phyloP scores from a whole-genome alignment of 1,140 invertebrate genomes.

The Drosophila pectinifera region DNA sequence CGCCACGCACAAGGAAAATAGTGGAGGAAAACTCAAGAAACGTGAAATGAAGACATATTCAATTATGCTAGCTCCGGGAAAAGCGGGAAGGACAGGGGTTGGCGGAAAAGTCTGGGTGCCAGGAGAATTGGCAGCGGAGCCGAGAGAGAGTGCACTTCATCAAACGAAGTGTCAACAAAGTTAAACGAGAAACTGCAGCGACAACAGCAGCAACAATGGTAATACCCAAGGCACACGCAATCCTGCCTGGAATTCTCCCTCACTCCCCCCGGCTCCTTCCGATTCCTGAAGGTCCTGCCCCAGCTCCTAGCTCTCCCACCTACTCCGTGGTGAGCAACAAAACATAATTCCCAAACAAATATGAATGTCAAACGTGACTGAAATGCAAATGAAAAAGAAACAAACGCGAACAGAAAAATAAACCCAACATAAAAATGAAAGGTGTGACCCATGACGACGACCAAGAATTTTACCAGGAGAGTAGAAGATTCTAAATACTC shows the following conservation, averaged over 20 bases:
- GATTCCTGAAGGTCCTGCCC: background rate
- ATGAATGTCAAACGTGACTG: constrained; percentile 80
- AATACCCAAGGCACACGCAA: constrained; percentile 67
- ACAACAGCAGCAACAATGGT: constrained; percentile 52
- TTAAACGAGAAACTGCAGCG: constrained; percentile 74
- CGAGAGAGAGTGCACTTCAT: constrained; percentile 57
- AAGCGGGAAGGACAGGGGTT: background rate
- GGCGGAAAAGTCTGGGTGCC: background rate
- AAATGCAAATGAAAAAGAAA: constrained; percentile 59
- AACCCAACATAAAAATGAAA: constrained; percentile 18
- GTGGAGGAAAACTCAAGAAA: constrained; percentile 40
- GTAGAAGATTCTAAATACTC: background rate
- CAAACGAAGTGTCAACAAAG: constrained; percentile 76
- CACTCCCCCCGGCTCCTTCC: background rate
- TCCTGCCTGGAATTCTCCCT: constrained; percentile 23
- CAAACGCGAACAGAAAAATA: constrained; percentile 14
- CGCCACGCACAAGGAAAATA: constrained; percentile 21
- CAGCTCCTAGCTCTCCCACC: constrained; percentile 18
- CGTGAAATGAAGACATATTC: constrained; percentile 59
- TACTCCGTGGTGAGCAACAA: constrained; percentile 35
- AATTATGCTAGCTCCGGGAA: constrained; percentile 52
- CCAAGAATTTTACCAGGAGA: background rate
- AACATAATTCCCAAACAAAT: constrained; percentile 74
- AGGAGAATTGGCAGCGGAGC: constrained; percentile 27
- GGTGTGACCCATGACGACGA: constrained; percentile 4